phyloP scores from a whole-genome alignment of 1,140 invertebrate genomes.

The Calosoma granatense region DNA sequence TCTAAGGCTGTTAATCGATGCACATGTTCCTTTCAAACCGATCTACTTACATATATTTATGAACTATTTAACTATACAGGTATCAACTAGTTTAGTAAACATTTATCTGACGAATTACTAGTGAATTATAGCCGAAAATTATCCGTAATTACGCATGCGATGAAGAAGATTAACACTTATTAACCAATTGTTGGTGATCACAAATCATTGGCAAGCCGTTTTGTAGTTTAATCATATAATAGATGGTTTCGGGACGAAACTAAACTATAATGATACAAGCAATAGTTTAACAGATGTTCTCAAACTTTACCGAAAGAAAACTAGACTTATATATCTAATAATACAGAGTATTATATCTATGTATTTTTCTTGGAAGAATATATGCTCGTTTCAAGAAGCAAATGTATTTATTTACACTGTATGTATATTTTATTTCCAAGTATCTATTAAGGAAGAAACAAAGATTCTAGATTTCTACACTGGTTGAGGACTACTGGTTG shows the following conservation, averaged over 20 bases:
- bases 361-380: too few species aligned
- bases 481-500: neutral
- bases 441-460: too few species aligned
- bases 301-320: too few species aligned
- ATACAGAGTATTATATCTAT: too few species aligned
- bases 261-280: neutral
- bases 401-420: too few species aligned
- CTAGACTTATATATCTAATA: too few species aligned
- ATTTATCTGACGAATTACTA: too few species aligned
- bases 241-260: neutral
- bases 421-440: too few species aligned
- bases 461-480: neutral
- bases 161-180: neutral
- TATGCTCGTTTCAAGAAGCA: too few species aligned
- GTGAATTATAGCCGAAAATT: neutral
- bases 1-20: too few species aligned
- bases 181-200: neutral
- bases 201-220: neutral
- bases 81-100: too few species aligned
- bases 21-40: too few species aligned
- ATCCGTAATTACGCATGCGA: neutral
- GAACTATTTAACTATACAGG: neutral
- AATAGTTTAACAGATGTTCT: neutral
- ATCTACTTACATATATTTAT: neutral
- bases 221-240: neutral